A percentile compares a stretch with the other conserved stretches of the same genome.
Conservation (phyloP, 2,797 vertebrate genomes). For the Lithobates sylvaticus region DNA sequence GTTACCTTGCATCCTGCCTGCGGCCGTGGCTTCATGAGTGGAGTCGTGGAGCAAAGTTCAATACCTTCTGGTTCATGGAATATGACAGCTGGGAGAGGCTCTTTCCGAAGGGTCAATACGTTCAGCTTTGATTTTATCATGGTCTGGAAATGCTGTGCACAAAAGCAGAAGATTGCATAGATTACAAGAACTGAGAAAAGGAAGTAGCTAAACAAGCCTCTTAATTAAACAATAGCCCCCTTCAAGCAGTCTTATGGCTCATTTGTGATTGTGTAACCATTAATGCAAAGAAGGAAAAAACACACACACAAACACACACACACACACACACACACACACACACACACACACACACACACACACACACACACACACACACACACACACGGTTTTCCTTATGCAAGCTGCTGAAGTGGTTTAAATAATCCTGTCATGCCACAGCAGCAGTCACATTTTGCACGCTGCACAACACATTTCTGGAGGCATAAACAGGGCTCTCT, state of each 20-base stretch:
- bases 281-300: neutral
- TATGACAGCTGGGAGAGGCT: slow-evolving; percentile 94
- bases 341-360: neutral
- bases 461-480: neutral
- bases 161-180: slow-evolving; percentile 34
- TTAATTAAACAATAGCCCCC: slow-evolving; percentile 39
- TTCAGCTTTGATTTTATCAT: slow-evolving; percentile 99
- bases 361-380: too few relatives aligned
- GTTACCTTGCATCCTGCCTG: slow-evolving; percentile 94
- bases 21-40: slow-evolving; percentile 85
- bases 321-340: neutral
- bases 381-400: slow-evolving; percentile 31
- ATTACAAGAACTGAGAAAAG: slow-evolving; percentile 22
- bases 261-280: slow-evolving; percentile 6
- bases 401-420: neutral
- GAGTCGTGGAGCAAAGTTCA: slow-evolving; percentile 93
- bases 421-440: neutral
- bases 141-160: slow-evolving; percentile 95
- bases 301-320: too few relatives aligned
- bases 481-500: neutral
- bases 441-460: neutral
- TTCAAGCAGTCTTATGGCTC: slow-evolving; percentile 24
- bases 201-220: slow-evolving; percentile 36
- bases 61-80: slow-evolving; percentile 98
- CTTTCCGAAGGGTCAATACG: slow-evolving; percentile 96